Evolutionary conservation across 2,888 invertebrate species (phyloP).

Genomic region (Gari tellinella): DNA sequence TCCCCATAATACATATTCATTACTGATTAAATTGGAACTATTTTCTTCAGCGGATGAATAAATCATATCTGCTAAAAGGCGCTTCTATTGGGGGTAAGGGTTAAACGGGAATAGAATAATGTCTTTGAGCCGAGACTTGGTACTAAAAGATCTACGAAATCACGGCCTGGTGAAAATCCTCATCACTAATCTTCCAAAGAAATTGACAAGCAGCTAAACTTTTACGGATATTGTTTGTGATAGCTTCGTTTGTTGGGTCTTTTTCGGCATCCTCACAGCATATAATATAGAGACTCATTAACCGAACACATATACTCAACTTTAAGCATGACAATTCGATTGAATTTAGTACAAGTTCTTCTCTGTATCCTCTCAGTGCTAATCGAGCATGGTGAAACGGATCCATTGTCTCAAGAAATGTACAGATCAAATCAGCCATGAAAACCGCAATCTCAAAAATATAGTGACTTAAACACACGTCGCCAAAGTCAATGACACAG

Average conservation of each 20-base stretch:
- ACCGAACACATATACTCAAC: constrained; percentile 29
- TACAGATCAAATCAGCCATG: constrained; percentile 48
- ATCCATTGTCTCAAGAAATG: constrained; percentile 7
- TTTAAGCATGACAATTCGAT: constrained; percentile 26
- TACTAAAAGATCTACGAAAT: too few species aligned
- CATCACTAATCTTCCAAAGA: constrained; percentile 33
- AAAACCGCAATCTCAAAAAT: constrained; percentile 40
- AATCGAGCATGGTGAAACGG: constrained; percentile 18
- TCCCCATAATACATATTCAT: too few species aligned
- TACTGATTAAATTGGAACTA: too few species aligned
- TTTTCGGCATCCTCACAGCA: constrained; percentile 13
- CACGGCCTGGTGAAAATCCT: constrained; percentile 2
- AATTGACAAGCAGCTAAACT: constrained; percentile 15
- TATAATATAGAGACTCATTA: constrained; percentile 34
- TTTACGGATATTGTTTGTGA: constrained; percentile 14
- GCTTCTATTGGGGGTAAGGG: too few species aligned
- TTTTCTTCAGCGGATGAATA: too few species aligned
- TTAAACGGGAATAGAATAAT: too few species aligned
- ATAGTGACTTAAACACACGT: constrained; percentile 38
- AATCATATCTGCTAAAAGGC: too few species aligned
- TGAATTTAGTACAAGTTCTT: constrained; percentile 23
- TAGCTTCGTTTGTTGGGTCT: constrained; percentile 35
- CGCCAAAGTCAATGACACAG: constrained; percentile 45
- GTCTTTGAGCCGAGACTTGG: too few species aligned
- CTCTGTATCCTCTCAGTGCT: constrained; percentile 19